These are phyloP conservation scores for Smutsia temminckii DNA, from an alignment of 2,797 vertebrate genomes.

Conservation along the genomic window DNA sequence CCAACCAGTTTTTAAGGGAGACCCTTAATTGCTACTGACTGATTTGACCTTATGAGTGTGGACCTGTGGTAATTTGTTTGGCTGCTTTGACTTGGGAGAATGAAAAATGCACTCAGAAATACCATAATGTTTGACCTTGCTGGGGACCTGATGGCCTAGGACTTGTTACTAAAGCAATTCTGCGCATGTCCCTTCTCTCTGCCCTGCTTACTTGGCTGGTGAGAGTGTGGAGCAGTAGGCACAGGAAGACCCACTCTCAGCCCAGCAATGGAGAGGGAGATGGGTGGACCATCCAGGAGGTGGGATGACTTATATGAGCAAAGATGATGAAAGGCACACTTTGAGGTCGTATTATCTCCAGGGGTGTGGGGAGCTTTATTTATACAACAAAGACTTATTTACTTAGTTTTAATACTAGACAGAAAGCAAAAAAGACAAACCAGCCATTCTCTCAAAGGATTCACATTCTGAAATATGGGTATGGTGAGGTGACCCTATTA, in stretches of 20 bases:
- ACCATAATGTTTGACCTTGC: conserved; percentile 38
- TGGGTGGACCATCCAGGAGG: not conserved
- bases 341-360: not conserved
- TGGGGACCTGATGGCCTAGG: conserved; percentile 33
- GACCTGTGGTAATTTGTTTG: conserved; percentile 70
- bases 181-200: not conserved
- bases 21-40: conserved; percentile 62
- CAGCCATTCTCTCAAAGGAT: not conserved
- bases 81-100: conserved; percentile 61
- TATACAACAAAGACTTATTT: not conserved
- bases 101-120: conserved; percentile 56
- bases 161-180: conserved; percentile 40
- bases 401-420: not conserved
- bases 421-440: not conserved
- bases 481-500: not conserved
- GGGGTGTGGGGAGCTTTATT: not conserved
- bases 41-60: conserved; percentile 44
- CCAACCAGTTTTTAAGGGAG: conserved; percentile 43
- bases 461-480: not conserved
- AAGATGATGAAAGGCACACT: not conserved
- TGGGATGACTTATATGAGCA: not conserved
- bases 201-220: not conserved
- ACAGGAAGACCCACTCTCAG: not conserved
- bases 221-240: not conserved
- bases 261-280: not conserved